Conservation (phyloP, 2,888 invertebrate species). For the Macrophya alboannulata region DNA sequence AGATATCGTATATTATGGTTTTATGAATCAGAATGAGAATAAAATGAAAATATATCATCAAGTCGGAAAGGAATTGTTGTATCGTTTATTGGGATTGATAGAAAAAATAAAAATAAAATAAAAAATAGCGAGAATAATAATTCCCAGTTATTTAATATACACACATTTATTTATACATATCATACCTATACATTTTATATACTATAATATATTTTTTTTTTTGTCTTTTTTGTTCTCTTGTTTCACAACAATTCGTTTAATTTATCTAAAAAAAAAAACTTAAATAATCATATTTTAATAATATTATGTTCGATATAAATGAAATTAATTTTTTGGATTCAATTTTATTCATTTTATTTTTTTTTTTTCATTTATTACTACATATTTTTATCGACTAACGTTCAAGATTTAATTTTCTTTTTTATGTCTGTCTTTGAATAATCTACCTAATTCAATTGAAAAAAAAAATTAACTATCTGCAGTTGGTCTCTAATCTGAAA, state of each 20-base stretch:
- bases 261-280: constrained; percentile 27
- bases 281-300: background rate
- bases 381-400: background rate
- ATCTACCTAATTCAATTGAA: background rate
- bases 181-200: background rate
- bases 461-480: background rate
- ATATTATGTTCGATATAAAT: background rate
- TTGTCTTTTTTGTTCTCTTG: background rate
- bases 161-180: background rate
- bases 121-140: background rate
- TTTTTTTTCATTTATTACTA: background rate
- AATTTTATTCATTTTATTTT: background rate
- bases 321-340: background rate
- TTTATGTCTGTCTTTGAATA: background rate
- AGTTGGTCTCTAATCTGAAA: background rate
- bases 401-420: background rate
- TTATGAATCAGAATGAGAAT: background rate
- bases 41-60: background rate
- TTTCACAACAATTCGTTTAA: background rate
- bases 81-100: background rate
- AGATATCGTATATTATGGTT: background rate
- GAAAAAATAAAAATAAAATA: background rate
- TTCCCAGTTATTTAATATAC: background rate
- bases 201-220: background rate
- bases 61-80: constrained; percentile 1